phyloP scores from a whole-genome alignment of 2,113 vertebrate genomes.

The Platichthys stellatus region DNA sequence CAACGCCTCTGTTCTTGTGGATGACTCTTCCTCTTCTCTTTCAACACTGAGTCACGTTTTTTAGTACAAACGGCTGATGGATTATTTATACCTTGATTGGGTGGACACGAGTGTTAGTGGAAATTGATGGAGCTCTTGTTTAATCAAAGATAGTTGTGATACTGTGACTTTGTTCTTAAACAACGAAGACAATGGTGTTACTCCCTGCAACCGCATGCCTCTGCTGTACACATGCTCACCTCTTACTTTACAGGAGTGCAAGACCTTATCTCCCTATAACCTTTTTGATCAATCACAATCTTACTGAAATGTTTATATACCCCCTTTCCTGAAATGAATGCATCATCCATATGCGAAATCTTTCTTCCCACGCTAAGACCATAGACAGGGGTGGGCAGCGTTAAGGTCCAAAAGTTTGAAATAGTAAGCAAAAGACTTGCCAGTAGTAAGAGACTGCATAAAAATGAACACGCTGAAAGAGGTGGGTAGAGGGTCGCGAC shows the following conservation, averaged over 20 bases:
- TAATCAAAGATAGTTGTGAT: not conserved
- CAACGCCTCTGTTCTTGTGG: slow-evolving; percentile 72
- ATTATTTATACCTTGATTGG: slow-evolving; percentile 60
- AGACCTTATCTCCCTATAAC: not conserved
- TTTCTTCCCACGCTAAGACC: slow-evolving; percentile 32
- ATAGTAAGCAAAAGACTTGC: slow-evolving; percentile 46
- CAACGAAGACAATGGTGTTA: not conserved
- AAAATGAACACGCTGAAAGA: slow-evolving; percentile 51
- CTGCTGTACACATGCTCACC: too few relatives aligned
- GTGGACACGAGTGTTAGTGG: slow-evolving; percentile 7
- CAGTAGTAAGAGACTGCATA: slow-evolving; percentile 42
- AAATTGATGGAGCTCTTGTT: not conserved
- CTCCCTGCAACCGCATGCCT: too few relatives aligned
- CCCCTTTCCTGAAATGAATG: slow-evolving; percentile 1
- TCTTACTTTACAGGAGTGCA: not conserved
- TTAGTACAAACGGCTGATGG: slow-evolving; percentile 50
- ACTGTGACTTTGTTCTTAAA: not conserved
- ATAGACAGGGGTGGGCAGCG: slow-evolving; percentile 10
- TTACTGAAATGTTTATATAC: not conserved
- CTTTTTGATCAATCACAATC: not conserved
- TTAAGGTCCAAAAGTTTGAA: slow-evolving; percentile 62
- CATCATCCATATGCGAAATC: slow-evolving; percentile 16
- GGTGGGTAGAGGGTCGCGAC: slow-evolving; percentile 56
- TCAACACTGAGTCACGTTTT: slow-evolving; percentile 64
- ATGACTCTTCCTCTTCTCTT: slow-evolving; percentile 59